A percentile compares a stretch with the other conserved stretches of the same genome.
Evolutionary conservation across 1,140 invertebrate species (phyloP).

Genomic region (Lycorma delicatula): DNA sequence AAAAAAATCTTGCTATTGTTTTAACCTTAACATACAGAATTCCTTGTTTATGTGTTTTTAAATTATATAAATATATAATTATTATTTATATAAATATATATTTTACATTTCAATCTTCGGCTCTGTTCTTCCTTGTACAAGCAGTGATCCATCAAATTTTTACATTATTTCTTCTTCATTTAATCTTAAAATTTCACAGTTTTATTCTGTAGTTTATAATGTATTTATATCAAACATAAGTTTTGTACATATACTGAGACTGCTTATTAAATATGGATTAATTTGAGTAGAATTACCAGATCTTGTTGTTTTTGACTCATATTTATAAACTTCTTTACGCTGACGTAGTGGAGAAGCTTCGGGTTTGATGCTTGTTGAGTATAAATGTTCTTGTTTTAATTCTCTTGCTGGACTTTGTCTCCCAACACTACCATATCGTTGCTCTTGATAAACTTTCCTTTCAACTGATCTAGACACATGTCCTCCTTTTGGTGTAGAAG

Average conservation of each 20-base stretch:
- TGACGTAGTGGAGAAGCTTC: conserved; percentile 22
- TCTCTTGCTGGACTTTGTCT: conserved; percentile 9
- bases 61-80: too few relatives aligned
- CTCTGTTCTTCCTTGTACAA: too few relatives aligned
- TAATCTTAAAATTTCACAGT: too few relatives aligned
- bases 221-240: not conserved
- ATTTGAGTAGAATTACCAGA: conserved; percentile 11
- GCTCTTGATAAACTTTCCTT: conserved; percentile 17
- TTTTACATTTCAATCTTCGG: too few relatives aligned
- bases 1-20: too few relatives aligned
- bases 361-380: conserved; percentile 11
- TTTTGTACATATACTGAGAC: not conserved
- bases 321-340: conserved; percentile 20
- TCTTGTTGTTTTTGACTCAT: conserved; percentile 21
- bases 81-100: too few relatives aligned
- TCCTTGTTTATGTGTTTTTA: too few relatives aligned
- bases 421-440: conserved; percentile 15
- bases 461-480: conserved; percentile 24
- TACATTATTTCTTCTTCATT: too few relatives aligned
- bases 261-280: not conserved
- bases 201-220: too few relatives aligned
- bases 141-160: too few relatives aligned
- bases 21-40: too few relatives aligned
- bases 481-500: conserved; percentile 14
- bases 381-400: conserved; percentile 2